These are phyloP conservation scores for Sweltsa coloradensis DNA, from an alignment of 1,140 invertebrate species.

Conservation along the genomic window DNA sequence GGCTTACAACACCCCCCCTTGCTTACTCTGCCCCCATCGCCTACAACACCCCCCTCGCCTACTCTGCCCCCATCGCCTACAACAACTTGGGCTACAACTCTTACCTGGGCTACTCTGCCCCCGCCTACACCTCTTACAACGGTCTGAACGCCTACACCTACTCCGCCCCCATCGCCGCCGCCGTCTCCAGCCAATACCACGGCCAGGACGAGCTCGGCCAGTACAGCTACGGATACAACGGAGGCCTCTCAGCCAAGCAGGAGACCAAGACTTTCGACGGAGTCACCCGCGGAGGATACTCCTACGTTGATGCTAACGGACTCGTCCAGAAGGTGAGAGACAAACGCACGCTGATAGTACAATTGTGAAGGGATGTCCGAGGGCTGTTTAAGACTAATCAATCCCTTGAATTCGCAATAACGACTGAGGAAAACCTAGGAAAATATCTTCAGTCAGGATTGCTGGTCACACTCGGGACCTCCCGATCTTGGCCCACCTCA, in stretches of 20 bases:
- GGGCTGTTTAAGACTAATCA: too few species aligned
- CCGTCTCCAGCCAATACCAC: conserved; percentile 36
- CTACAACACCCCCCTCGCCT: neutral
- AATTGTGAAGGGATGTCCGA: too few species aligned
- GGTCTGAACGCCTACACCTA: conserved; percentile 5
- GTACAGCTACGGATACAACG: conserved; percentile 53
- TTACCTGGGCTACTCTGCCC: neutral
- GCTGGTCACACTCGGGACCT: too few species aligned
- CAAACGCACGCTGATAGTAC: too few species aligned
- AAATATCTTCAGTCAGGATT: too few species aligned
- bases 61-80: neutral
- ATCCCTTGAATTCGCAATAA: too few species aligned
- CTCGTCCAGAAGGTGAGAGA: conserved; percentile 40
- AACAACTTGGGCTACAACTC: neutral
- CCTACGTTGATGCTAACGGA: conserved; percentile 56
- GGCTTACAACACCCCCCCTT: too few species aligned
- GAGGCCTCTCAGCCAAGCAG: conserved; percentile 48
- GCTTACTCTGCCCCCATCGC: too few species aligned
- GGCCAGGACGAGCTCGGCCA: conserved; percentile 48
- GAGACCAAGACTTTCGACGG: conserved; percentile 50
- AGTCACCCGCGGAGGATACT: conserved; percentile 51
- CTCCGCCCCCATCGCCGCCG: conserved; percentile 5
- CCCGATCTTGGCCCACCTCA: too few species aligned
- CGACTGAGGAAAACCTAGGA: too few species aligned
- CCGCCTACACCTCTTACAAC: too few species aligned